phyloP scores from a whole-genome alignment of 2,113 vertebrate species.

The Sula dactylatra region DNA sequence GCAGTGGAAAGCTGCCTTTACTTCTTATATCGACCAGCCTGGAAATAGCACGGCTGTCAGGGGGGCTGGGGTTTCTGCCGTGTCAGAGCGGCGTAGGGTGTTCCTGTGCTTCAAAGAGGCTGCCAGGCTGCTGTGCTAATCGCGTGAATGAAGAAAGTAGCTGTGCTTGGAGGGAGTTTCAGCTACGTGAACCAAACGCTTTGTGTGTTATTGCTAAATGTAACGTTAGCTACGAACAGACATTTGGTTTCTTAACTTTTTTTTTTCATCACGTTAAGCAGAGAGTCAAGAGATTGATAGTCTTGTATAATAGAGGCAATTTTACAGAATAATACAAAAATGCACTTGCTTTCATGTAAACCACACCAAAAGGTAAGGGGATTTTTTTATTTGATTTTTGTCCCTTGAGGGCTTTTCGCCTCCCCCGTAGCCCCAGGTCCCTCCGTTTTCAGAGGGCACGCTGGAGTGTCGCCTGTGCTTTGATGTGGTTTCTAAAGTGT shows the following conservation, averaged over 20 bases:
- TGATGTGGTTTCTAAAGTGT: slow-evolving; percentile 63
- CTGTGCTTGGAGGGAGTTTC: background rate
- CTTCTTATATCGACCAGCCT: background rate
- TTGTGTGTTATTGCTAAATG: background rate
- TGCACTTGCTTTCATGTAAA: slow-evolving; percentile 21
- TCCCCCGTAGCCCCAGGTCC: background rate
- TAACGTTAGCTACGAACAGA: background rate
- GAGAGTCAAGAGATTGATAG: background rate
- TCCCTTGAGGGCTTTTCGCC: background rate
- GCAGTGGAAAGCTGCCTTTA: background rate
- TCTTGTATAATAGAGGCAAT: background rate
- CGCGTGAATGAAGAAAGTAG: background rate
- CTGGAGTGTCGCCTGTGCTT: slow-evolving; percentile 9
- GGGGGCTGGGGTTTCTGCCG: background rate
- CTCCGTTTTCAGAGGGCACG: background rate
- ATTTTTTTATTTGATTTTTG: background rate
- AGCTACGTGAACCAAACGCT: background rate
- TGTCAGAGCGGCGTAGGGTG: rapidly evolving
- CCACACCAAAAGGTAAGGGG: slow-evolving; percentile 44
- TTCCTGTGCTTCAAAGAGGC: background rate
- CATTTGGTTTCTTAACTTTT: background rate
- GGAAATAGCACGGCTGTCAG: background rate
- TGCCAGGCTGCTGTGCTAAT: background rate
- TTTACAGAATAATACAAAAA: background rate
- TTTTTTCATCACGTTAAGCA: background rate